Percentiles rank a stretch among this genome's conserved stretches.
Evolutionary conservation across 2,113 vertebrate genomes (phyloP).

Genomic region (Telmatochromis sp.): DNA sequence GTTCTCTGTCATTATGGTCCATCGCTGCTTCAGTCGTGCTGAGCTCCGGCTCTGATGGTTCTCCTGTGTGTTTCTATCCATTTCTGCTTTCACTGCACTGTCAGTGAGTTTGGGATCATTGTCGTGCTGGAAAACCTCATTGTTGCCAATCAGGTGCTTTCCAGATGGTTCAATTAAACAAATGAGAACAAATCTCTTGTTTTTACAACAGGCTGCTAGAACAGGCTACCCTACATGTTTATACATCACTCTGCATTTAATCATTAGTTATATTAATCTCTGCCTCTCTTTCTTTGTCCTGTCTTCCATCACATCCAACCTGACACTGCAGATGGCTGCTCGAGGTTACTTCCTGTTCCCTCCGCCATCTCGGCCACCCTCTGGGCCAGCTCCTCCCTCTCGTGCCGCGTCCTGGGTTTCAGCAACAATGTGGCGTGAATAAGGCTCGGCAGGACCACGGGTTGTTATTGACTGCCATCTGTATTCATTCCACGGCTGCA

Average conservation of each 20-base stretch:
- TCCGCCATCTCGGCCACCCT: no score
- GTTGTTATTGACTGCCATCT: fast-evolving
- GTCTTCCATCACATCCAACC: no score
- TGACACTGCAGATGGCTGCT: no score
- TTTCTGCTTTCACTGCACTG: not conserved
- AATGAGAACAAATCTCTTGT: no score
- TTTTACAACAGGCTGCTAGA: fast-evolving
- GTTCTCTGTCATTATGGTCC: no score
- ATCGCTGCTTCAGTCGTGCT: fast-evolving
- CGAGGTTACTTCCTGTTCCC: no score
- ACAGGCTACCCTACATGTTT: no score
- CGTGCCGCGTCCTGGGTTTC: fast-evolving
- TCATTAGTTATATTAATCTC: no score
- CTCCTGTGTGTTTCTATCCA: not conserved
- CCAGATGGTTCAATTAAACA: no score
- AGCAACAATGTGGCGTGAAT: fast-evolving
- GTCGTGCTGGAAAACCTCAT: no score
- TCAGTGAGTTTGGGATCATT: not conserved
- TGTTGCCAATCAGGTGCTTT: fast-evolving
- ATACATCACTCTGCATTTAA: no score
- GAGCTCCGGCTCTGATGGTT: not conserved
- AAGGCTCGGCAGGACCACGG: fast-evolving
- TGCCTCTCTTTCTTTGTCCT: no score
- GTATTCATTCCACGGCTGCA: fast-evolving
- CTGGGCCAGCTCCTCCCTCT: fast-evolving